Evolutionary conservation across 2,888 invertebrate genomes (phyloP), one percentile per base, ranked within the genome.

Genomic region (Acanthoscelides obtectus): DNA sequence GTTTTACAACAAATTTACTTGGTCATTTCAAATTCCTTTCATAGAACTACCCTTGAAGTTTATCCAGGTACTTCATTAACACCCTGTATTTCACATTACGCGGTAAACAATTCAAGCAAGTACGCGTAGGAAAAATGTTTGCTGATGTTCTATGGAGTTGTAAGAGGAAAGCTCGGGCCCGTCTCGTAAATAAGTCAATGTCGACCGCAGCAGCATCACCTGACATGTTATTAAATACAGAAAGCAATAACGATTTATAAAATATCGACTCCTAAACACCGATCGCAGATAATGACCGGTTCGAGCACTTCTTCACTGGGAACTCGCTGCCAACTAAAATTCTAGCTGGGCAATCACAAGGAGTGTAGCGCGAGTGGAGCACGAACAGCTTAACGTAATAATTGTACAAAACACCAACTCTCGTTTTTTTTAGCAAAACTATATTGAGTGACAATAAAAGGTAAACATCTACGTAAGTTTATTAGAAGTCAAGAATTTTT

Each of bases 271-370:
- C 76, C 75, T 77, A 78, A 79, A 78, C 77, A 77, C 73, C 74
- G 79, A 79, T 78, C 76, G 75, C 72, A 76, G 79, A 79, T 79
- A 79, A 79, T 78, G 77, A 79, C 79, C 74, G 77, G 79, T 77
- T 75, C 72, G 76, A 73, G 73, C 73, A 72, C 74, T 73, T 73
- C 72, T 75, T 73, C 72, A 71, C 72, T 65, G 70, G 71, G 20
- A 66, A 72, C 73, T 74, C 75, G 71, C 73, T 71, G 72, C 72
- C 73, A 74, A 71, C 74, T 73, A 72, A 73, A 69, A 73, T 72
- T 73, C 74, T 74, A 74, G 69, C 72, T 71, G 70, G 70, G 71
- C 66, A 22, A 6, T 12, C 64, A 21, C 67, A 74, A 74, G 72
- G 68, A 22, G 69, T 67, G 69, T 66, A 66, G 67, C 67, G 22